These are phyloP conservation scores for Anas platyrhynchos DNA, from an alignment of 2,113 vertebrate genomes.

Conservation along the genomic window DNA sequence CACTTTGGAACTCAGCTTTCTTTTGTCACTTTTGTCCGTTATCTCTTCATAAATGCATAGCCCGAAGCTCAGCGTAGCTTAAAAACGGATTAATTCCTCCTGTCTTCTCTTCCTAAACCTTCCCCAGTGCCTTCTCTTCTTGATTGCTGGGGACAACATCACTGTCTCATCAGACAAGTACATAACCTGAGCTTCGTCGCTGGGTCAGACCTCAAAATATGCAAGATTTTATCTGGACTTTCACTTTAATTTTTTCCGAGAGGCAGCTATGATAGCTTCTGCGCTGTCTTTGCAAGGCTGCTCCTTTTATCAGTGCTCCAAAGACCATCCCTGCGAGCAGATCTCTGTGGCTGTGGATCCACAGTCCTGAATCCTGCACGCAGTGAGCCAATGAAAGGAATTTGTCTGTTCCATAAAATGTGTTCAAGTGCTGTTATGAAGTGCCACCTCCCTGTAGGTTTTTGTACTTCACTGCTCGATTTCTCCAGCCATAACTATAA, in stretches of 20 bases:
- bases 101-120: background rate
- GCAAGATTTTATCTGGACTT: background rate
- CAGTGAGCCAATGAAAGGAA: background rate
- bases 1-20: constrained; percentile 39
- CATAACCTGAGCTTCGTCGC: background rate
- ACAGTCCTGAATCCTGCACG: background rate
- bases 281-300: background rate
- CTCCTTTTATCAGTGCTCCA: background rate
- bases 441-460: background rate
- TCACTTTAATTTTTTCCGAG: background rate
- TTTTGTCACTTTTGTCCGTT: constrained; percentile 24
- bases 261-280: background rate
- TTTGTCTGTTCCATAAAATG: background rate
- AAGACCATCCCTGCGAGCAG: background rate
- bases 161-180: background rate
- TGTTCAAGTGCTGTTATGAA: rapidly evolving
- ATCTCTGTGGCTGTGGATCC: background rate
- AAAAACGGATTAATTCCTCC: background rate
- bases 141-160: background rate
- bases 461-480: background rate
- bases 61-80: background rate
- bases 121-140: background rate
- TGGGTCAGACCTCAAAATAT: background rate
- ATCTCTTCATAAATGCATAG: background rate
- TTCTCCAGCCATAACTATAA: rapidly evolving